phyloP scores from a whole-genome alignment of 2,113 vertebrate genomes.

The Lamprologus lemairii region DNA sequence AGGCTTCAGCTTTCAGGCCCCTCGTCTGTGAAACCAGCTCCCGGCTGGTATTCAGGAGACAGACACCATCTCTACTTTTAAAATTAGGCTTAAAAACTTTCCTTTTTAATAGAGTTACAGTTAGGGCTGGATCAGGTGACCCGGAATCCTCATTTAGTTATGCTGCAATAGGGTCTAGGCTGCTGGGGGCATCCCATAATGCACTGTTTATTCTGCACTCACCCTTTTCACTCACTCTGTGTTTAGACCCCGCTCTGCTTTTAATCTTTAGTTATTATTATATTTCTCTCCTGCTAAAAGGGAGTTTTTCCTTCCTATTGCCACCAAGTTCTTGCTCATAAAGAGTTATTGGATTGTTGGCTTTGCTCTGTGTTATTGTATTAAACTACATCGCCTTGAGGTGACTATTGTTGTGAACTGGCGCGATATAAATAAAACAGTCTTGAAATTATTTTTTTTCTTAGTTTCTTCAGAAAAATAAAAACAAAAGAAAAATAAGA shows the following conservation, averaged over 20 bases:
- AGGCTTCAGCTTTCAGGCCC: not conserved
- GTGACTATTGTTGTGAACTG: not conserved
- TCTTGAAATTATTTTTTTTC: not conserved
- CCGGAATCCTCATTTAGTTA: fast-evolving
- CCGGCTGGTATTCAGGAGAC: fast-evolving
- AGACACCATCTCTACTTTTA: fast-evolving
- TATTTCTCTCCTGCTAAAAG: fast-evolving
- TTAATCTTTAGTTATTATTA: not conserved
- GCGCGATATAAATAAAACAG: fast-evolving
- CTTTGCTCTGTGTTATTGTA: not conserved
- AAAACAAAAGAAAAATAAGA: not conserved
- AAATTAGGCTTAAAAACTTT: not conserved
- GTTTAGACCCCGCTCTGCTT: not conserved
- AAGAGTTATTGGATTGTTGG: not conserved
- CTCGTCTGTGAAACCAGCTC: not conserved
- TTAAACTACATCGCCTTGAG: not conserved
- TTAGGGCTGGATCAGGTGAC: not conserved
- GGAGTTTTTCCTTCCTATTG: not conserved
- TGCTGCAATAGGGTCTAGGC: not conserved
- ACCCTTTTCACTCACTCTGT: not conserved
- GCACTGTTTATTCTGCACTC: not conserved
- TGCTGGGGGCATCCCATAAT: not conserved
- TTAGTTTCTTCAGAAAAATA: not conserved
- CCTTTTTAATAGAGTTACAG: not conserved
- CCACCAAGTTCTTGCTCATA: not conserved